Conservation (phyloP, 2,888 invertebrate species). For the Gymnosoma rotundatum region DNA sequence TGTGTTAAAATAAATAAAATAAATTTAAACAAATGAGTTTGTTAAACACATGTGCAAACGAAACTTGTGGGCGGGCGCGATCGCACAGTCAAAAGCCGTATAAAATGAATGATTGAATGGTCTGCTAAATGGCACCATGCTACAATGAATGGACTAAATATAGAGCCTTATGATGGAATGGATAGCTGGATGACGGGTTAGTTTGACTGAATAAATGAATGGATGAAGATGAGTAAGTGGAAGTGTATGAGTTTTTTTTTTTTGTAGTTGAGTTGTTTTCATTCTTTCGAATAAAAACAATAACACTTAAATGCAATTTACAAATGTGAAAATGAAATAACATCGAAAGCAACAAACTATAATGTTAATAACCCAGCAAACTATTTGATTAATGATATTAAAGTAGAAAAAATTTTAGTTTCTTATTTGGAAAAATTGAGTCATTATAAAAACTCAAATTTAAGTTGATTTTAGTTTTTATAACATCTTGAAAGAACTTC, state of each 20-base stretch:
- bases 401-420: neutral
- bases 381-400: neutral
- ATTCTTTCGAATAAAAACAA: constrained; percentile 68
- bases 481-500: no score
- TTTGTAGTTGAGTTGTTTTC: constrained; percentile 29
- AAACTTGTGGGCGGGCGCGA: constrained; percentile 61
- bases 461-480: no score
- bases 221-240: constrained; percentile 38
- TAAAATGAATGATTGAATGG: constrained; percentile 60
- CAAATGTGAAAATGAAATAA: constrained; percentile 72
- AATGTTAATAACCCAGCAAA: constrained; percentile 34
- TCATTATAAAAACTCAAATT: no score
- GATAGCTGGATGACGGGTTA: constrained; percentile 25
- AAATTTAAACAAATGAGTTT: constrained; percentile 70
- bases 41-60: constrained; percentile 68
- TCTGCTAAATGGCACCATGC: constrained; percentile 45
- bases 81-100: constrained; percentile 48
- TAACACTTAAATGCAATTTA: constrained; percentile 78
- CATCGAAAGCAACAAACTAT: constrained; percentile 40
- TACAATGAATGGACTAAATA: constrained; percentile 49
- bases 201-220: constrained; percentile 14
- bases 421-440: no score
- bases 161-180: constrained; percentile 20
- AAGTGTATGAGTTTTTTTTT: constrained; percentile 13
- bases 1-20: constrained; percentile 70